Base-by-base conservation (phyloP, 1,140 invertebrate genomes). In the Mamestra configurata region DNA sequence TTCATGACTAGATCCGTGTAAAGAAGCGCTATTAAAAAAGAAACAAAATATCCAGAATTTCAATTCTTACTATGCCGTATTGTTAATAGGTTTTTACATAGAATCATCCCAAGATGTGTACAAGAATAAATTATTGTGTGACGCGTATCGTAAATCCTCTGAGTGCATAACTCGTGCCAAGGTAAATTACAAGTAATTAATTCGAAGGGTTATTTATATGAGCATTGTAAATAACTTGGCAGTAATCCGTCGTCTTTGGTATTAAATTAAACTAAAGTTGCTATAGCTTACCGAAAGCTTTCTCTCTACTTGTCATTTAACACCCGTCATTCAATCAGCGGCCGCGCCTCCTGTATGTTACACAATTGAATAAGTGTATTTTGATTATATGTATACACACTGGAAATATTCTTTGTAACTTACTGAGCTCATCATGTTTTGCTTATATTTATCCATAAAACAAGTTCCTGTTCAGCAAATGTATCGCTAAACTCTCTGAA, bases 131-230 rank as follows among this genome's bases (percentile, higher is more conserved):
- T 70, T 46, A 46, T 49, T 4, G 20, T 20, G 20, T 46, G 40
- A 49, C 66, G 35, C 40, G 10, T 46, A 70, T 70, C 66, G 40
- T 70, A 70, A 70, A 70, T 70, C 66, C 66, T 70, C 66, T 70
- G 20, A 1, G 66, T 70, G 66, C 66, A 70, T 70, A 49, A 70
- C 66, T 49, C 40, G 40, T 70, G 66, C 66, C 66, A 49, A 70
- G 66, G 66, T 46, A 70, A 70, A 70, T 70, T 70, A 70, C 66
- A 70, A 70, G 40, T 70, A 46, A 46, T 70, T 46, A 46, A 46
- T 70, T 46, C 20, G 20, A 70, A 46, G 40, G 66, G 40, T 24
- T 70, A 70, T 70, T 70, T 70, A 70, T 70, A 46, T 27, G 40
- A 27, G 4, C 4, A 70, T 49, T 27, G 40, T 49, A 70, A 46